Evolutionary conservation across 1,140 invertebrate species (phyloP).

Genomic region (Pseudomyrmex pallidus): DNA sequence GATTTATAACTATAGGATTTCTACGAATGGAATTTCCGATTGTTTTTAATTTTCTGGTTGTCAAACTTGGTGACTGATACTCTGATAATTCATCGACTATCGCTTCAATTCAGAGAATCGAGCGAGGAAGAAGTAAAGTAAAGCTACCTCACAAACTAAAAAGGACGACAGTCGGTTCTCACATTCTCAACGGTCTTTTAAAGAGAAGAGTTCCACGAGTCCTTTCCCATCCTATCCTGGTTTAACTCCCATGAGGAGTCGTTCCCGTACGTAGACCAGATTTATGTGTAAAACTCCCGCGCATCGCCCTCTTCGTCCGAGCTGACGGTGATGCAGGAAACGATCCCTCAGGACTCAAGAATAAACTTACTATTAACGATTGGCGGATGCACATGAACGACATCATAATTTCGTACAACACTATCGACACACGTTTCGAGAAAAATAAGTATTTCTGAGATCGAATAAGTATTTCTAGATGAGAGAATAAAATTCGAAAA

Average conservation of each 20-base stretch:
- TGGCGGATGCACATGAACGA: conserved; percentile 76
- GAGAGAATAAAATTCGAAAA: neutral
- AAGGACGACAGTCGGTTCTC: conserved; percentile 59
- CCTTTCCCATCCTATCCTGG: conserved; percentile 81
- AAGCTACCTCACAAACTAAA: conserved; percentile 49
- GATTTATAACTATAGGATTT: too few relatives aligned
- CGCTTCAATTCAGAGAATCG: neutral
- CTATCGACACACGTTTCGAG: neutral
- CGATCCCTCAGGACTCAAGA: conserved; percentile 82
- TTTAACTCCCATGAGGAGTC: conserved; percentile 79
- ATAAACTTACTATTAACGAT: conserved; percentile 82
- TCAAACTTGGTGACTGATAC: neutral
- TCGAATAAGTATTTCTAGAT: too few relatives aligned
- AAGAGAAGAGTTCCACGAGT: conserved; percentile 84
- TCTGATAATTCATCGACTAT: neutral
- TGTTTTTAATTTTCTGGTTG: too few relatives aligned
- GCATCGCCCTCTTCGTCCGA: conserved; percentile 72
- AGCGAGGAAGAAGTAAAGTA: neutral
- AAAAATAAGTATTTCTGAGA: too few relatives aligned
- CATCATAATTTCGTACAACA: conserved; percentile 36
- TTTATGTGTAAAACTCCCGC: conserved; percentile 85
- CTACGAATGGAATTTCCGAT: too few relatives aligned
- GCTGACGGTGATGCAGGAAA: conserved; percentile 82
- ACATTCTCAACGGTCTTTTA: conserved; percentile 83
- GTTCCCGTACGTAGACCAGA: conserved; percentile 82